Conservation (phyloP, 2,113 vertebrate species). For the Okapia johnstoni region DNA sequence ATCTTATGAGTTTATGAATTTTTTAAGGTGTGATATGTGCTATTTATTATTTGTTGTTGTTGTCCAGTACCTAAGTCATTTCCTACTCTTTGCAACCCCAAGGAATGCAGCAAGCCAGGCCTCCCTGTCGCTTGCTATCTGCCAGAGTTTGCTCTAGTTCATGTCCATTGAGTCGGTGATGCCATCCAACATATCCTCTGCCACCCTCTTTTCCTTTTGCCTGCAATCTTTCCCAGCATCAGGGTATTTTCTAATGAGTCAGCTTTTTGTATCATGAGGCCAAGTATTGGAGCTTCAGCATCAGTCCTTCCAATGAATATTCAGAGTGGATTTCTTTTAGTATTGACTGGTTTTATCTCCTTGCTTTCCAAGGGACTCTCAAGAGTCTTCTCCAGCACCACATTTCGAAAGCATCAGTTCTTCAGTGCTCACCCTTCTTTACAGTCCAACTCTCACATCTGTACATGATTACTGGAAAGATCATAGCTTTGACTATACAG, state of each 20-base stretch:
- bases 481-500: background rate
- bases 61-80: background rate
- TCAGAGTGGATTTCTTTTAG: background rate
- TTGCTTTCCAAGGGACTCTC: background rate
- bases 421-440: background rate
- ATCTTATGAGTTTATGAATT: background rate
- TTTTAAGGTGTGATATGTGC: background rate
- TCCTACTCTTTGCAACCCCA: background rate
- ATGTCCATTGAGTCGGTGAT: background rate
- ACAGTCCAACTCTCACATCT: background rate
- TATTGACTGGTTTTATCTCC: background rate
- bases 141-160: background rate
- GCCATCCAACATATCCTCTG: background rate
- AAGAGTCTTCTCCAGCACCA: background rate
- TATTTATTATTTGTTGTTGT: background rate
- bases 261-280: background rate
- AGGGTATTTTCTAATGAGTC: background rate
- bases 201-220: background rate
- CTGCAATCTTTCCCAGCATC: background rate
- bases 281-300: background rate
- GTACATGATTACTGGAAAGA: background rate
- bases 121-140: background rate
- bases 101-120: background rate
- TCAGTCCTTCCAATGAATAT: background rate
- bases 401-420: background rate